These are phyloP conservation scores for Oenanthe oenanthe DNA, from an alignment of 2,113 vertebrate genomes.

Conservation along the genomic window DNA sequence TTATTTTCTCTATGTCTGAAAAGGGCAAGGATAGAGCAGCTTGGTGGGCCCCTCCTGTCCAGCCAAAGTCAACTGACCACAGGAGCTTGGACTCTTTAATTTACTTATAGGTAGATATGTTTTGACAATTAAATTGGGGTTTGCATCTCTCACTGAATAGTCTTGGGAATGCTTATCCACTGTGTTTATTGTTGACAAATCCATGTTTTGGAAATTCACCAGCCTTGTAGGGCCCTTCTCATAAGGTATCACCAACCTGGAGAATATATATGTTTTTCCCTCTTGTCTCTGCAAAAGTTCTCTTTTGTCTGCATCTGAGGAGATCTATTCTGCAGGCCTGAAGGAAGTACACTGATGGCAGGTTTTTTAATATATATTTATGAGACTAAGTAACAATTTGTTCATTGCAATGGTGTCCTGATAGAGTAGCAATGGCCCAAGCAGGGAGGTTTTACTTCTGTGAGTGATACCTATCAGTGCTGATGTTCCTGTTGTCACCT, in stretches of 20 bases:
- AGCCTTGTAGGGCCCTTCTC: background rate
- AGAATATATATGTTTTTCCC: background rate
- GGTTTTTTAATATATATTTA: background rate
- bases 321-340: background rate
- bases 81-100: background rate
- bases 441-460: constrained; percentile 24
- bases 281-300: background rate
- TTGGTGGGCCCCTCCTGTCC: background rate
- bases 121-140: background rate
- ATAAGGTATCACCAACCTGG: background rate
- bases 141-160: background rate
- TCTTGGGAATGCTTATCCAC: background rate
- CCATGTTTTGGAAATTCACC: background rate
- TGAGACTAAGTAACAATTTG: background rate
- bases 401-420: background rate
- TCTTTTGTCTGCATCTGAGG: background rate
- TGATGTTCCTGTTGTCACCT: constrained; percentile 28
- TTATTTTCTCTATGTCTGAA: background rate
- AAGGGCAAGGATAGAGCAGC: background rate
- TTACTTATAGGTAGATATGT: background rate
- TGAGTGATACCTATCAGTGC: background rate
- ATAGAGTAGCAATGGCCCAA: constrained; percentile 1
- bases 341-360: background rate
- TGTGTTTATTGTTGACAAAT: rapidly evolving
- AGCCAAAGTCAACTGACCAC: background rate